phyloP scores from a whole-genome alignment of 2,888 invertebrate species.

The Troides oblongomaculatus region DNA sequence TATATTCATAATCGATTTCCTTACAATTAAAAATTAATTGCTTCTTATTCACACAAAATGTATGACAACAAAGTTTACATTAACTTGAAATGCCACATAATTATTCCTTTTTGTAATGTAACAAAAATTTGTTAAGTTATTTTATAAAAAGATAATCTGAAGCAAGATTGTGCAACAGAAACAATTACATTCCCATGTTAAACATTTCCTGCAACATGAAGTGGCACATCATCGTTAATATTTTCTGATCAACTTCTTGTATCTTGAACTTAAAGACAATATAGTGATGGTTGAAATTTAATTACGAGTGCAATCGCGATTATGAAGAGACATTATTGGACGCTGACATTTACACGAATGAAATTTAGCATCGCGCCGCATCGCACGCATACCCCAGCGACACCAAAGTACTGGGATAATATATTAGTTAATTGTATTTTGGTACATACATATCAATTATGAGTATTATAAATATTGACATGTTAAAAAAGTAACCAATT shows the following conservation, averaged over 20 bases:
- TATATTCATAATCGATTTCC: no score
- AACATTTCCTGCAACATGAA: constrained; percentile 1
- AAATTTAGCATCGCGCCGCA: constrained; percentile 58
- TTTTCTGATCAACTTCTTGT: constrained; percentile 38
- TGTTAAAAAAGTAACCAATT: background rate
- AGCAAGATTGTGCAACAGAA: constrained; percentile 8
- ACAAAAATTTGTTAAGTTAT: background rate
- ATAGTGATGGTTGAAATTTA: constrained; percentile 45
- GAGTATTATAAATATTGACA: background rate
- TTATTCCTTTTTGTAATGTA: background rate
- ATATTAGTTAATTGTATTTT: constrained; percentile 30
- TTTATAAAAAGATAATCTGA: background rate
- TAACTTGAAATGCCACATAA: no score
- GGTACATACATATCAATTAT: background rate
- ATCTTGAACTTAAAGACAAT: constrained; percentile 48
- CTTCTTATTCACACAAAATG: no score
- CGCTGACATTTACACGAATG: constrained; percentile 67
- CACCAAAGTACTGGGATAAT: constrained; percentile 53
- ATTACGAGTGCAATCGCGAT: constrained; percentile 68
- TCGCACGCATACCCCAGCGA: constrained; percentile 51
- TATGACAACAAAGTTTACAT: no score
- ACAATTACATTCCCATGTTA: constrained; percentile 5
- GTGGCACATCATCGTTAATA: constrained; percentile 29
- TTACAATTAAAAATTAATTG: no score
- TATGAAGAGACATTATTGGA: constrained; percentile 50